These are phyloP conservation scores for Orthonevra nobilis DNA, from an alignment of 2,888 invertebrate species.

Conservation along the genomic window DNA sequence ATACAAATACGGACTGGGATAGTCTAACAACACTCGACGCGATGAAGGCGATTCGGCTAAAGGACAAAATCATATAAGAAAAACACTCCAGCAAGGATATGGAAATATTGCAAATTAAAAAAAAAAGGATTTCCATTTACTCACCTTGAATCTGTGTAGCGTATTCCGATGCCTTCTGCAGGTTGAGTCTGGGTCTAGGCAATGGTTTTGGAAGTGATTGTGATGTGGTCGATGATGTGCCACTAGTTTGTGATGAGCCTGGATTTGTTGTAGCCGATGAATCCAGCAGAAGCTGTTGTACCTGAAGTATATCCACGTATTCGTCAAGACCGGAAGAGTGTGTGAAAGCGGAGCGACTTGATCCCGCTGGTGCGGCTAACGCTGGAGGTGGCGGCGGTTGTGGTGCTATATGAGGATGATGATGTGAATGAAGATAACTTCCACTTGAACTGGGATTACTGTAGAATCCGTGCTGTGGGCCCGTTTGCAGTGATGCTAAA, in stretches of 20 bases:
- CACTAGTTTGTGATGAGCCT: constrained; percentile 70
- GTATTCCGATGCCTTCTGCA: constrained; percentile 80
- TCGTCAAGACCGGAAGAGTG: constrained; percentile 81
- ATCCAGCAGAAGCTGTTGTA: constrained; percentile 87
- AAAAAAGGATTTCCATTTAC: constrained; percentile 34
- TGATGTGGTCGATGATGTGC: constrained; percentile 54
- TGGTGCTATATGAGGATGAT: constrained; percentile 71
- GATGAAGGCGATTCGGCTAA: constrained; percentile 80
- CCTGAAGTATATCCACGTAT: constrained; percentile 91
- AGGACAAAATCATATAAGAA: constrained; percentile 12
- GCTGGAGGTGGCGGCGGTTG: constrained; percentile 58
- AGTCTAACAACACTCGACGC: constrained; percentile 80
- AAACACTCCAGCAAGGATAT: constrained; percentile 22
- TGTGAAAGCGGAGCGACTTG: too few species aligned
- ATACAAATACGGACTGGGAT: constrained; percentile 80
- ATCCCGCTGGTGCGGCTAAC: constrained; percentile 22
- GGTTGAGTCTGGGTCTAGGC: constrained; percentile 78
- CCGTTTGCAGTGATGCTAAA: constrained; percentile 59
- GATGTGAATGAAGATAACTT: constrained; percentile 69
- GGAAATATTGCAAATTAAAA: too few species aligned
- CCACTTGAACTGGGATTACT: constrained; percentile 67
- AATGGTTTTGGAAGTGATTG: constrained; percentile 72
- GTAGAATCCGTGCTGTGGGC: constrained; percentile 72
- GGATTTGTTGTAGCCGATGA: constrained; percentile 76
- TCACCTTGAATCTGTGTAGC: constrained; percentile 79